phyloP scores from a whole-genome alignment of 2,113 vertebrate species.

The Corvus hawaiiensis region DNA sequence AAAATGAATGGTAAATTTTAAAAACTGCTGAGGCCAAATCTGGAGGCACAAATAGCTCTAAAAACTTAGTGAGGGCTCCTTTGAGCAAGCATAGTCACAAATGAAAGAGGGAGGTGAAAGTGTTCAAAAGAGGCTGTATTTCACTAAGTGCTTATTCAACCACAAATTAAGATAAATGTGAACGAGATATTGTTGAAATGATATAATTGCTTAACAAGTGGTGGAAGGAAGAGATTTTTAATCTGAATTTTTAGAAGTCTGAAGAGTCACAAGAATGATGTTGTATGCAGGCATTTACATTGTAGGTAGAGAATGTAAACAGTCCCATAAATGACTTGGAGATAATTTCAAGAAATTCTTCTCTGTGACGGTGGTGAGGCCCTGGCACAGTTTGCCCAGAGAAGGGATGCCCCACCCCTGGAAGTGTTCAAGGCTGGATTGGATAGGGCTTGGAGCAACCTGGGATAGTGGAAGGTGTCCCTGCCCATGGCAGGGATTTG shows the following conservation, averaged over 20 bases:
- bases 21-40: neutral
- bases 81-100: neutral
- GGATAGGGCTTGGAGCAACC: neutral
- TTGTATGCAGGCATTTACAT: neutral
- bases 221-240: neutral
- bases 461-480: accelerated
- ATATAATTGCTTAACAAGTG: neutral
- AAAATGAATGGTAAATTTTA: neutral
- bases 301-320: neutral
- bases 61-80: neutral
- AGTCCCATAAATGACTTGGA: neutral
- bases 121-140: neutral
- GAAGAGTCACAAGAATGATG: neutral
- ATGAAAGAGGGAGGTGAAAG: neutral
- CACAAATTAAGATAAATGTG: neutral
- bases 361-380: neutral
- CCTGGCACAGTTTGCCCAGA: neutral
- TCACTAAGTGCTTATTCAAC: neutral
- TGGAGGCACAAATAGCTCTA: neutral
- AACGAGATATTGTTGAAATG: neutral
- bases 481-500: neutral
- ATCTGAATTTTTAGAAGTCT: neutral
- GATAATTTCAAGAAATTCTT: neutral
- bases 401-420: neutral
- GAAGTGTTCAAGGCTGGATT: neutral